Conservation (phyloP, 2,797 vertebrate genomes). For the Brotula barbata region DNA sequence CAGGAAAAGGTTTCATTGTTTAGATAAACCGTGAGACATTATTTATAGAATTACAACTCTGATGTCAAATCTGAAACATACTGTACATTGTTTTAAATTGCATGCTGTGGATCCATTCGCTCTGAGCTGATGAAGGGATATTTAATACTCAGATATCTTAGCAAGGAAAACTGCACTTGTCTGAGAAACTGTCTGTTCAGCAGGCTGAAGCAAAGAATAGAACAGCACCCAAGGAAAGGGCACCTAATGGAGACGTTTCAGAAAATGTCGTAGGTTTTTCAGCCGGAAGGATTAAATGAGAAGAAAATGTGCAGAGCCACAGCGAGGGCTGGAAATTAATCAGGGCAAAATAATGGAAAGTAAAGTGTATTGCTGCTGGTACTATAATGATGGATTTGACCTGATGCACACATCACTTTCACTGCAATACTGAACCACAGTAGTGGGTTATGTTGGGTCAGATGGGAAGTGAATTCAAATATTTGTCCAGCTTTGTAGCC, state of each 20-base stretch:
- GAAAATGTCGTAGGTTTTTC: background rate
- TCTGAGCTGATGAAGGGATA: too few relatives aligned
- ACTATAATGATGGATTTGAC: slow-evolving; percentile 38
- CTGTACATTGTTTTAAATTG: too few relatives aligned
- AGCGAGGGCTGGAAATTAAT: slow-evolving; percentile 17
- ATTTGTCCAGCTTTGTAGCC: too few relatives aligned
- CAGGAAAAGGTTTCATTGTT: slow-evolving; percentile 3
- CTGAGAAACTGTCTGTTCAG: background rate
- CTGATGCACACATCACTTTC: slow-evolving; percentile 47
- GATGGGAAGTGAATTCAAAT: too few relatives aligned
- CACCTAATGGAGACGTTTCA: slow-evolving; percentile 1
- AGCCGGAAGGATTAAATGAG: slow-evolving; percentile 1
- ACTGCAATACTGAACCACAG: slow-evolving; percentile 56
- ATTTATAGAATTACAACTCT: too few relatives aligned
- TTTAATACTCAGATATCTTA: slow-evolving; percentile 7
- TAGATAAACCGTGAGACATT: background rate
- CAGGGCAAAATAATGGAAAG: slow-evolving; percentile 17
- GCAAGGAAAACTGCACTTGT: slow-evolving; percentile 6
- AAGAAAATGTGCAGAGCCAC: slow-evolving; percentile 9
- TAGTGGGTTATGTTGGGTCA: too few relatives aligned
- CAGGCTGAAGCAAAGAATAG: slow-evolving; percentile 9
- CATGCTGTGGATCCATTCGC: too few relatives aligned
- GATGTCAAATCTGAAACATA: too few relatives aligned
- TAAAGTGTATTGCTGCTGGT: slow-evolving; percentile 29
- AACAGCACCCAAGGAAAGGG: background rate